Evolutionary conservation across 2,113 vertebrate species (phyloP).

Genomic region (Oreamnos americanus): DNA sequence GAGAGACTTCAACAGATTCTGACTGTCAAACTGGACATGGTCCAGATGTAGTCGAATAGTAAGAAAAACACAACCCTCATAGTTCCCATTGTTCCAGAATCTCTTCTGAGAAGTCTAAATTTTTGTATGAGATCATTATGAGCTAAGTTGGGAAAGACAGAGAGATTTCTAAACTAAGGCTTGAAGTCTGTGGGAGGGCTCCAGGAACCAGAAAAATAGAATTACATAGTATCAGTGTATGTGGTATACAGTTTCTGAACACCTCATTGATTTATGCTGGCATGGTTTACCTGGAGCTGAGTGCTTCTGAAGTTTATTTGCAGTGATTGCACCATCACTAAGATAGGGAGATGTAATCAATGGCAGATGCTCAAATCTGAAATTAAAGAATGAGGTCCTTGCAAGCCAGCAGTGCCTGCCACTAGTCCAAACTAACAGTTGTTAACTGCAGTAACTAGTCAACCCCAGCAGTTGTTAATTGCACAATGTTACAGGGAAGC

Average conservation of each 20-base stretch:
- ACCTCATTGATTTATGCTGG: conserved; percentile 53
- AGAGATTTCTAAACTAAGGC: conserved; percentile 52
- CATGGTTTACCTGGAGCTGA: conserved; percentile 25
- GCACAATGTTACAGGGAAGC: background rate
- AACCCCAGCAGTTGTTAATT: background rate
- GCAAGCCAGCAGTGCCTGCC: conserved; percentile 18
- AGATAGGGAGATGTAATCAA: background rate
- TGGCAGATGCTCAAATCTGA: conserved; percentile 41
- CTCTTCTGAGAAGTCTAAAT: conserved; percentile 22
- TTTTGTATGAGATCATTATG: conserved; percentile 34
- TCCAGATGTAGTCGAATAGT: background rate
- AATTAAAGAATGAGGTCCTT: conserved; percentile 13
- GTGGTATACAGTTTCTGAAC: background rate
- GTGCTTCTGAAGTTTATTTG: conserved; percentile 32
- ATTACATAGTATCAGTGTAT: conserved; percentile 1
- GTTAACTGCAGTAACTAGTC: background rate
- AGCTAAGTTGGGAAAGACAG: conserved; percentile 40
- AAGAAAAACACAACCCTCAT: background rate
- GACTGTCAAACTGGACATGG: background rate
- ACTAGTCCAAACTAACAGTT: background rate
- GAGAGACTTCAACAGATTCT: background rate
- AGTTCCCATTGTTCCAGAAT: background rate
- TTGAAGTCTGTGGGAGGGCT: conserved; percentile 36
- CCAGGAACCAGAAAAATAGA: conserved; percentile 34
- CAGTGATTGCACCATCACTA: conserved; percentile 66